These are phyloP conservation scores for Watsonalla cultraria DNA, from an alignment of 2,888 invertebrate species.

Conservation along the genomic window DNA sequence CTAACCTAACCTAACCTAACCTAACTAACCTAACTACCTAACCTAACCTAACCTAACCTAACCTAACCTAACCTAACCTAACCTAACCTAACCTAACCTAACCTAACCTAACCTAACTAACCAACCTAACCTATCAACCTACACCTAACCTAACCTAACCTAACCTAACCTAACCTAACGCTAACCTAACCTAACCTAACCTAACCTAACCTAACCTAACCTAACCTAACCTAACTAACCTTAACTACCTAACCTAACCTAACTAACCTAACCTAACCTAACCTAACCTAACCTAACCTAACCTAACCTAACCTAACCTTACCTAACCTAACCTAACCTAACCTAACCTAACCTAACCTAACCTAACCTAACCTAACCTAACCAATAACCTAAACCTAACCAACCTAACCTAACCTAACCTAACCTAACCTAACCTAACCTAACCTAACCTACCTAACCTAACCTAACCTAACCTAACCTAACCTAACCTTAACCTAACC, in stretches of 20 bases:
- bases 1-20: slow-evolving; percentile 20
- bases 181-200: slow-evolving; percentile 20
- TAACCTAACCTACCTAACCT: slow-evolving; percentile 5
- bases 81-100: slow-evolving; percentile 14
- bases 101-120: slow-evolving; percentile 11
- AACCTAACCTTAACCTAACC: slow-evolving; percentile 6
- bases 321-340: slow-evolving; percentile 11
- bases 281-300: slow-evolving; percentile 2
- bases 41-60: slow-evolving; percentile 18
- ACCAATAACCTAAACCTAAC: slow-evolving; percentile 5
- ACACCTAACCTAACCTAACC: slow-evolving; percentile 14
- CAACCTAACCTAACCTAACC: slow-evolving; percentile 4
- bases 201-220: slow-evolving; percentile 7
- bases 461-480: slow-evolving; percentile 5
- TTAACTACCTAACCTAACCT: slow-evolving; percentile 10
- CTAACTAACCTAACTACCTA: slow-evolving; percentile 18
- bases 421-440: slow-evolving; percentile 7
- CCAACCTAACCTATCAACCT: slow-evolving; percentile 17
- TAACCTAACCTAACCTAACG: slow-evolving; percentile 13
- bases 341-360: slow-evolving; percentile 9
- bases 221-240: slow-evolving; percentile 11
- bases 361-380: slow-evolving; percentile 2
- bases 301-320: slow-evolving; percentile 8
- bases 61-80: slow-evolving; percentile 18
- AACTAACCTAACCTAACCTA: slow-evolving; percentile 8